Evolutionary conservation across 2,797 vertebrate genomes (phyloP), one percentile per base, ranked within the genome.

Genomic region (Acanthornis magna): DNA sequence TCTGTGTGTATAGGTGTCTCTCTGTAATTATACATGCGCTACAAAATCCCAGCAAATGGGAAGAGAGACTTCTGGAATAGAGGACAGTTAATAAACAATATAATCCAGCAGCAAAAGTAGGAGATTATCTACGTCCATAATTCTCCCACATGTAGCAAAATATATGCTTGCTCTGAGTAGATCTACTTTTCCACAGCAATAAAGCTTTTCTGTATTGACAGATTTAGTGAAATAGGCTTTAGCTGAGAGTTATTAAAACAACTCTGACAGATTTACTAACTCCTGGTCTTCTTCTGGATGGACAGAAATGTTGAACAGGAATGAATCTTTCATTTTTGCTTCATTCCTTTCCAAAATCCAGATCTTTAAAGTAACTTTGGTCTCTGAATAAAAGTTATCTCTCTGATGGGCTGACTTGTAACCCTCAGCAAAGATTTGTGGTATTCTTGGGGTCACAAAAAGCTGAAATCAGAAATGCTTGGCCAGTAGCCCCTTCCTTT

Each of bases 211-310:
- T 61, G 48, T 90, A 86, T 84, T 95, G 95, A 92, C 94, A 96
- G 95, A 91, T 96, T 67, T 92, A 96, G 85, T 94, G 94, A 96
- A 94, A 91, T 85, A 93, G 75, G 77, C 81, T 96, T 97, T 91
- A 94, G 50, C 89, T 84, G 87, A 74, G 57, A 73, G 73, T 94
- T 97, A 92, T 91, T 96, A 96, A 96, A 95, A 94, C 66, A 68
- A 23, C 75, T 96, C 82, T 88, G 96, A 91, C 85, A 95, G 95
- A 96, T 96, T 97, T 97, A 96, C 85, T 94, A 57, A 92, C 68
- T 83, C 62, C 92, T 80, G 48, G 54, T 30, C 42, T 91, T 91
- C 93, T 79, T 62, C 43, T 60, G 57, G 88, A 89, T 43, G 48
- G 86, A 66, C 67, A 80, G 75, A 96, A 96, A 96, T 60, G 61